Evolutionary conservation across 2,797 vertebrate species (phyloP).

Genomic region (Bradypodion ventrale): DNA sequence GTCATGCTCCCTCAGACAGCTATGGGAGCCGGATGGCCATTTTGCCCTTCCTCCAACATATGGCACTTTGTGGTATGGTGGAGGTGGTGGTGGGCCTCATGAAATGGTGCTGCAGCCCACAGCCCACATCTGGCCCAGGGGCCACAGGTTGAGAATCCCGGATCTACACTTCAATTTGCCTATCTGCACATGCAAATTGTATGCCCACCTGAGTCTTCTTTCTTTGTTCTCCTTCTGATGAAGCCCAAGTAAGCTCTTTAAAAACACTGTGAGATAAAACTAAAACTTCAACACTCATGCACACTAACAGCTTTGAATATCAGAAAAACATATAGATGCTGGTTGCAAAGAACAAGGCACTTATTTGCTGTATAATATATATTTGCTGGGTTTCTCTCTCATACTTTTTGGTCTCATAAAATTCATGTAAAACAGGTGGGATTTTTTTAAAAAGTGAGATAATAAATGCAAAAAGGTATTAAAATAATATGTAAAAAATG

Average conservation of each 20-base stretch:
- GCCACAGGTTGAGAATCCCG: too few relatives aligned
- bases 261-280: not conserved
- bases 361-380: not conserved
- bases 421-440: not conserved
- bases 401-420: not conserved
- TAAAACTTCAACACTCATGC: not conserved
- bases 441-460: fast-evolving
- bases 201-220: not conserved
- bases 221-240: not conserved
- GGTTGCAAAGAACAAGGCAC: not conserved
- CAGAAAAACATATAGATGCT: not conserved
- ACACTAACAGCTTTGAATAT: not conserved
- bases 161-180: not conserved
- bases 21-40: too few relatives aligned
- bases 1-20: too few relatives aligned
- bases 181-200: not conserved
- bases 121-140: too few relatives aligned
- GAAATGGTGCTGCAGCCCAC: too few relatives aligned
- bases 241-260: not conserved
- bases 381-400: not conserved
- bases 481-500: not conserved
- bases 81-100: too few relatives aligned
- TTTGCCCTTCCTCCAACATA: too few relatives aligned
- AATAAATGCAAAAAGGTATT: not conserved
- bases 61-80: too few relatives aligned